Evolutionary conservation across 2,113 vertebrate genomes (phyloP).

Genomic region (Dicrurus megarhynchus): DNA sequence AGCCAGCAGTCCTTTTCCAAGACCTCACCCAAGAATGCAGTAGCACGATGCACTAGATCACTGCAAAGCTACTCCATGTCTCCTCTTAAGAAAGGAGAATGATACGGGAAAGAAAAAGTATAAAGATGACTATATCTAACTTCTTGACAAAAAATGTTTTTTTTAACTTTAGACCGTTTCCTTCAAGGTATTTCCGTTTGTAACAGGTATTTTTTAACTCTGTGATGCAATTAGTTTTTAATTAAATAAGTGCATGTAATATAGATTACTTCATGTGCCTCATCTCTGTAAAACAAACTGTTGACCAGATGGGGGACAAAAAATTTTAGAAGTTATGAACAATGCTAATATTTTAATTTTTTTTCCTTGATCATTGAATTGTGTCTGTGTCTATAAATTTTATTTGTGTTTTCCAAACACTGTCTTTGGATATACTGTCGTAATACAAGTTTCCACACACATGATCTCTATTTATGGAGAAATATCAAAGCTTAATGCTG

Average conservation of each 20-base stretch:
- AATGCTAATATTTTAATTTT: background rate
- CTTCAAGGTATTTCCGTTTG: background rate
- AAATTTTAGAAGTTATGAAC: background rate
- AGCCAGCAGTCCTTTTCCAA: background rate
- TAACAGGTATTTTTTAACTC: background rate
- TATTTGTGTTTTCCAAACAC: background rate
- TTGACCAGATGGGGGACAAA: background rate
- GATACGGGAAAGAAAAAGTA: background rate
- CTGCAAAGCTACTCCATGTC: background rate
- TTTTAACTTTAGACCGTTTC: background rate
- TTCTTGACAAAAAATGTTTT: background rate
- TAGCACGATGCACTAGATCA: background rate
- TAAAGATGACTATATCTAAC: background rate
- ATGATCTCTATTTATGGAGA: background rate
- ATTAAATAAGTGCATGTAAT: background rate
- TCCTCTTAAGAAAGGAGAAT: background rate
- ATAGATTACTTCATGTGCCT: background rate
- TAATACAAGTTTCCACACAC: background rate
- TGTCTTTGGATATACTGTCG: background rate
- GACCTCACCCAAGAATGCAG: background rate
- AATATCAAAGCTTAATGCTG: background rate
- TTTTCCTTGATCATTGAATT: background rate
- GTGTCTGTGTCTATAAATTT: background rate
- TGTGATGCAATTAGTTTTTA: background rate
- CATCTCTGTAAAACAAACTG: background rate